phyloP scores from a whole-genome alignment of 1,140 invertebrate species.

The Papilio xuthus region DNA sequence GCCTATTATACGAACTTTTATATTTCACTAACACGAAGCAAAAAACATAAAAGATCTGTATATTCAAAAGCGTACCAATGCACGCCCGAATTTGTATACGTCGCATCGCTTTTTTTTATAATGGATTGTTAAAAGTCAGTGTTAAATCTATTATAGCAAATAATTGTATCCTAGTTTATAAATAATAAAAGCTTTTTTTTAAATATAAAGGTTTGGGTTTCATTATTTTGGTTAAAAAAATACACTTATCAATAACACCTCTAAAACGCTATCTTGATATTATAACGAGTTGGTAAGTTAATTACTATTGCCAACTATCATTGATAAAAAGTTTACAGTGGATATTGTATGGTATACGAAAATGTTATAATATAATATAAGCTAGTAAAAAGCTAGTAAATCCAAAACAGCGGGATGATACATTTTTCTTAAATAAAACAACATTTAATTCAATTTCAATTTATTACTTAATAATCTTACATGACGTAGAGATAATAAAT shows the following conservation, averaged over 20 bases:
- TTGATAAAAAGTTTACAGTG: not conserved
- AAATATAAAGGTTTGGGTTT: not conserved
- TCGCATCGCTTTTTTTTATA: not conserved
- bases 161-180: not conserved
- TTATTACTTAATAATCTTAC: slow-evolving; percentile 31
- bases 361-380: not conserved
- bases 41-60: not conserved
- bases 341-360: not conserved
- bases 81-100: not conserved
- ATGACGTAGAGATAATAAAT: slow-evolving; percentile 31
- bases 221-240: not conserved
- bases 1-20: not conserved
- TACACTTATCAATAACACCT: not conserved
- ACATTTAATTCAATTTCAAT: not conserved
- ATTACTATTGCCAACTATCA: not conserved
- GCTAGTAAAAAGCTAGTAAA: not conserved
- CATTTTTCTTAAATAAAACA: slow-evolving; percentile 4
- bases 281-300: not conserved
- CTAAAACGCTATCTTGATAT: not conserved
- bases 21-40: not conserved
- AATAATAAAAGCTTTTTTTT: not conserved
- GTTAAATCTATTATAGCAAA: not conserved
- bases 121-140: not conserved
- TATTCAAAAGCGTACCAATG: not conserved
- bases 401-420: not conserved